phyloP scores from a whole-genome alignment of 2,888 invertebrate species.

The Oligia fasciuncula region DNA sequence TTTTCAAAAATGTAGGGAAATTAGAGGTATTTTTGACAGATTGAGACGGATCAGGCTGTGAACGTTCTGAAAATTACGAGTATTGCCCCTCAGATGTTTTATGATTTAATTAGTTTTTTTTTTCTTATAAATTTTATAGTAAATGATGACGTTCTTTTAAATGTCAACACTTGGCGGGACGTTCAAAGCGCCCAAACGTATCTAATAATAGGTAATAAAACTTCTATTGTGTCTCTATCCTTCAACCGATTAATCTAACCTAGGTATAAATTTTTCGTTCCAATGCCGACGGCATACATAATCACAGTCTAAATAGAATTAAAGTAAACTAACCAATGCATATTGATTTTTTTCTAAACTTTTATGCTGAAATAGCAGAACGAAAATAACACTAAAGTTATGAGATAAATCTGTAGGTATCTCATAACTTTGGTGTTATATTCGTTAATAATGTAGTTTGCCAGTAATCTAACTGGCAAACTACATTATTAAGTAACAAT shows the following conservation, averaged over 20 bases:
- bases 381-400: constrained; percentile 14
- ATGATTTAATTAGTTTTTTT: background rate
- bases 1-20: background rate
- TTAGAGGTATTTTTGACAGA: background rate
- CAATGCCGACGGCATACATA: background rate
- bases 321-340: background rate
- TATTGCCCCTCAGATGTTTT: constrained; percentile 24
- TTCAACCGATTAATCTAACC: background rate
- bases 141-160: background rate
- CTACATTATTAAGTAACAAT: constrained; percentile 48
- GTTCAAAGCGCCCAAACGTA: background rate
- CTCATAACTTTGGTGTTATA: no score
- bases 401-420: background rate
- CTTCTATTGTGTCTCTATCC: background rate
- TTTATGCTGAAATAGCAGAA: background rate
- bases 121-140: background rate
- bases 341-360: background rate
- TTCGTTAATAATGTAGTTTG: no score
- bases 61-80: background rate
- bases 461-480: constrained; percentile 7
- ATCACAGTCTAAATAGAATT: background rate
- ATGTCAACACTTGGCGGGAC: background rate
- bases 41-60: background rate
- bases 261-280: background rate
- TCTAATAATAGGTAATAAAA: background rate